These are phyloP conservation scores for Python bivittatus DNA, from an alignment of 2,113 vertebrate genomes.

Conservation along the genomic window DNA sequence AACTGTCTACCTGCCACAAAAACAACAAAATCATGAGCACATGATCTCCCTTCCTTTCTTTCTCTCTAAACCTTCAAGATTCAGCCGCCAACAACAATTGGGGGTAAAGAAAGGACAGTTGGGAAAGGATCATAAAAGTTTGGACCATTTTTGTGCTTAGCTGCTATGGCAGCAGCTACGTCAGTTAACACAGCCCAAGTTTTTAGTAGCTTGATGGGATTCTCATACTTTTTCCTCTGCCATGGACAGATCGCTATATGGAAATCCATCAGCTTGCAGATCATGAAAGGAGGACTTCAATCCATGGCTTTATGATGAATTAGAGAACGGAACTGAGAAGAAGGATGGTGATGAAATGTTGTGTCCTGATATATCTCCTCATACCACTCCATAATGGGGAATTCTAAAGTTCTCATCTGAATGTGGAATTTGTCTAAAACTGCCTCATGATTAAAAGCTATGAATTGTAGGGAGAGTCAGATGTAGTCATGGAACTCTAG, in stretches of 20 bases:
- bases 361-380: too few species aligned
- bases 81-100: neutral
- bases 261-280: neutral
- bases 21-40: too few species aligned
- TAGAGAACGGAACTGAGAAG: too few species aligned
- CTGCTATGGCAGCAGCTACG: conserved; percentile 4
- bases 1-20: too few species aligned
- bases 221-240: neutral
- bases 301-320: neutral
- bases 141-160: neutral
- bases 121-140: neutral
- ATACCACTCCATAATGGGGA: neutral
- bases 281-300: neutral
- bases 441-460: neutral
- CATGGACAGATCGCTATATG: neutral
- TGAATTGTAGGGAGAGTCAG: neutral
- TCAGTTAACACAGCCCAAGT: too few species aligned
- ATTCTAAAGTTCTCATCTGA: neutral
- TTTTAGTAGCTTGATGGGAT: neutral
- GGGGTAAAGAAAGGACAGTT: too few species aligned
- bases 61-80: neutral
- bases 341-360: too few species aligned
- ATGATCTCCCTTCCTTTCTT: neutral
- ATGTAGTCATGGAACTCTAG: neutral
- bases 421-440: neutral